These are phyloP conservation scores for Microplitis manilae DNA, from an alignment of 2,888 invertebrate genomes.

Conservation along the genomic window DNA sequence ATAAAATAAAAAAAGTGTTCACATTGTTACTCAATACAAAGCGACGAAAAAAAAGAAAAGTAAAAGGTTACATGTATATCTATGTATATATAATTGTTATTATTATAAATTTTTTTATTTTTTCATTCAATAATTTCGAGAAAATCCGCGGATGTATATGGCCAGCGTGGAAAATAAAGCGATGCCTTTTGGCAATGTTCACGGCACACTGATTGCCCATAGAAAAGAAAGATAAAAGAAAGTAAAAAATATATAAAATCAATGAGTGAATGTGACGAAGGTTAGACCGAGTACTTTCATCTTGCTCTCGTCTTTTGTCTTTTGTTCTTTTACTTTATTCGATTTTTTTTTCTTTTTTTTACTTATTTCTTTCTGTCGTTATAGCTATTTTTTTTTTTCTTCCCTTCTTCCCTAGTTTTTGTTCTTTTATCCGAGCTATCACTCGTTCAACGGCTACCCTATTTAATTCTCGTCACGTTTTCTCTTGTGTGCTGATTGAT, in stretches of 20 bases:
- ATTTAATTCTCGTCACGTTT: constrained; percentile 64
- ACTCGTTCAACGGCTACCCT: constrained; percentile 47
- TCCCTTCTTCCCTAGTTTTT: neutral
- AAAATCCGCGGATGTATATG: neutral
- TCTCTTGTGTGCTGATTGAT: constrained; percentile 61
- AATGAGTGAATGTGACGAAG: constrained; percentile 44
- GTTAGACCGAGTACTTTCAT: constrained; percentile 20
- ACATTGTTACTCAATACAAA: neutral
- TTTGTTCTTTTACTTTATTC: neutral
- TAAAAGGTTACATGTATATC: neutral
- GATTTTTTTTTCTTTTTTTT: constrained; percentile 26
- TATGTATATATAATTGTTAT: neutral
- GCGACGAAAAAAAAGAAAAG: neutral
- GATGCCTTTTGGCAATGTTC: neutral
- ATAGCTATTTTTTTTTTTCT: neutral
- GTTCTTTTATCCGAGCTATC: constrained; percentile 42
- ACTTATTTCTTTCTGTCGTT: constrained; percentile 3
- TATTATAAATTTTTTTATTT: neutral
- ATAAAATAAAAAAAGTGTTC: neutral
- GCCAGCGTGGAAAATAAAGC: neutral
- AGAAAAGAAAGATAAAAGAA: constrained; percentile 26
- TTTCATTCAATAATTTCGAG: neutral
- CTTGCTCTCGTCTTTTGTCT: constrained; percentile 28
- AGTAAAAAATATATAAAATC: constrained; percentile 44
- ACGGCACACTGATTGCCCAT: constrained; percentile 14